phyloP scores from a whole-genome alignment of 2,797 vertebrate species.

The Apodemus agrarius region DNA sequence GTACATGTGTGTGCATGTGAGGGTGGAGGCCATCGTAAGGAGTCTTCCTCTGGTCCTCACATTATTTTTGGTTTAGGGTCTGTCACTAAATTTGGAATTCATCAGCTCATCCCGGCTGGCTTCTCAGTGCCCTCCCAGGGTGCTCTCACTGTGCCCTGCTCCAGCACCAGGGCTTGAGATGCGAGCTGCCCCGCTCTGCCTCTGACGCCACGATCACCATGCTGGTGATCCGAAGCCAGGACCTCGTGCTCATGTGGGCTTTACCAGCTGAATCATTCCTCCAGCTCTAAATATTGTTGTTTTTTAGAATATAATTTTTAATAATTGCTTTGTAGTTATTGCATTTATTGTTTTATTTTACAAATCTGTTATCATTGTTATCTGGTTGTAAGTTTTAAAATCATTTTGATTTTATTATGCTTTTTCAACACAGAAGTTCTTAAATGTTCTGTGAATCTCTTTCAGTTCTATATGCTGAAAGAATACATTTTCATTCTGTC shows the following conservation, averaged over 20 bases:
- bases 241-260: background rate
- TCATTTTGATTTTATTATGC: background rate
- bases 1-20: background rate
- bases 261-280: background rate
- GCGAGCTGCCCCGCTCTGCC: no score
- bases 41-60: background rate
- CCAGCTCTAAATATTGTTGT: background rate
- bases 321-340: background rate
- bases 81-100: background rate
- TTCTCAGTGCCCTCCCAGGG: background rate
- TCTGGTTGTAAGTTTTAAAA: background rate
- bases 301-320: background rate
- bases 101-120: background rate
- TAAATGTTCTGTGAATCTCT: constrained; percentile 16
- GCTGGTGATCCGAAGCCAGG: background rate
- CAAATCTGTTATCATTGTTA: background rate
- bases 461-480: background rate
- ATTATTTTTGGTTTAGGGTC: background rate
- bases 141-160: background rate
- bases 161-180: background rate
- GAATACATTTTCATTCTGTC: background rate
- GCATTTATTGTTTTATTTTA: constrained; percentile 28
- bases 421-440: background rate
- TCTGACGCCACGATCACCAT: fast-evolving
- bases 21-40: background rate